Percentiles rank a stretch among this genome's conserved stretches.
Evolutionary conservation across 2,888 invertebrate genomes (phyloP).

Genomic region (Dryobotodes eremita): DNA sequence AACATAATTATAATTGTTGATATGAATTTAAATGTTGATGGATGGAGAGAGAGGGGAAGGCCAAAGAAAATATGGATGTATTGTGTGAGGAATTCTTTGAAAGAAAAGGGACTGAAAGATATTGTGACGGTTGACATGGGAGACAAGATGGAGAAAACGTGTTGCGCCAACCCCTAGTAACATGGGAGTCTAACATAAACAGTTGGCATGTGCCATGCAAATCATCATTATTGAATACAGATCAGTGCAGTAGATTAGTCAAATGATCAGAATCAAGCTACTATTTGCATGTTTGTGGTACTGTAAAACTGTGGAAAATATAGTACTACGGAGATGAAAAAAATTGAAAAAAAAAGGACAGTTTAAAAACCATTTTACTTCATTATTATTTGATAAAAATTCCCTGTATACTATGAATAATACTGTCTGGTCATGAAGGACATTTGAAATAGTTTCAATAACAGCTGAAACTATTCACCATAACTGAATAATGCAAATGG

Average conservation of each 20-base stretch:
- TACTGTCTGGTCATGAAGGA: slow-evolving; percentile 4
- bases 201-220: not conserved
- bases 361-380: not conserved
- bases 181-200: not conserved
- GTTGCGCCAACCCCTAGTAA: not conserved
- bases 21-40: not conserved
- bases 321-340: not conserved
- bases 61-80: not conserved
- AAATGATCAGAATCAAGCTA: not conserved
- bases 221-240: not conserved
- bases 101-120: too few relatives aligned
- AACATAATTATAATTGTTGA: too few relatives aligned
- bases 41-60: not conserved
- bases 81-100: too few relatives aligned
- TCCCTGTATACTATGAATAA: not conserved
- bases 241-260: not conserved
- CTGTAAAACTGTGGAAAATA: not conserved
- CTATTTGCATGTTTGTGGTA: not conserved
- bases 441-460: not conserved
- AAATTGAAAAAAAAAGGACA: too few relatives aligned
- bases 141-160: not conserved
- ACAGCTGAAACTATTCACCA: not conserved
- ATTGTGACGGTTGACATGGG: too few relatives aligned
- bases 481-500: slow-evolving; percentile 4
- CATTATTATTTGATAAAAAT: not conserved